Evolutionary conservation across 2,113 vertebrate species (phyloP).

Genomic region (Ptilorrhoa leucosticta): DNA sequence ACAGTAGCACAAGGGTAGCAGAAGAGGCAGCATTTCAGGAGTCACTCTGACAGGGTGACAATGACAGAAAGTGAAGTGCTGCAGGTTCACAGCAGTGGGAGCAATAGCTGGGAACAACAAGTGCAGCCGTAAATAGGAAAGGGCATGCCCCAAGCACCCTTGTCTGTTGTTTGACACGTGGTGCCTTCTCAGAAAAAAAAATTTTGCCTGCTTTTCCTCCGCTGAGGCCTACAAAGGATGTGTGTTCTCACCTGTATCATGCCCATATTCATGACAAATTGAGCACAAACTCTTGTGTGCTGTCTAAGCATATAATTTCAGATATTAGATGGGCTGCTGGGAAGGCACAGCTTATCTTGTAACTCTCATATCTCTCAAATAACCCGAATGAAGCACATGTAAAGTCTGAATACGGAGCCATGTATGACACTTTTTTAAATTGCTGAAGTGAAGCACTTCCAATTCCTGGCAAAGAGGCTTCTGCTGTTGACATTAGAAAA

Average conservation of each 20-base stretch:
- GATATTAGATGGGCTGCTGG: slow-evolving; percentile 36
- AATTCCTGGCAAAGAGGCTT: slow-evolving; percentile 54
- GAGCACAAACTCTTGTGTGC: not conserved
- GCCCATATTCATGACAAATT: not conserved
- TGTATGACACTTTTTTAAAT: slow-evolving; percentile 38
- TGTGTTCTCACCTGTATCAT: not conserved
- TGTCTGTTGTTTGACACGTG: accelerated
- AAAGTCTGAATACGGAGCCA: slow-evolving; percentile 36
- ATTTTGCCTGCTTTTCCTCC: not conserved
- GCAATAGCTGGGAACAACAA: not conserved
- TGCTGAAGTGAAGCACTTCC: slow-evolving; percentile 60
- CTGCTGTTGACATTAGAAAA: slow-evolving; percentile 64
- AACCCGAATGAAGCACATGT: not conserved
- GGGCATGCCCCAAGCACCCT: no score
- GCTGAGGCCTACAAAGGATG: not conserved
- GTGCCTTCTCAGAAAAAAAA: not conserved
- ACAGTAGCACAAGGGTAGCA: not conserved
- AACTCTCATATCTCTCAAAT: not conserved
- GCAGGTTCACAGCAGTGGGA: not conserved
- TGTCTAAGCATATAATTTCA: slow-evolving; percentile 11
- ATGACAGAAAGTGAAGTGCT: not conserved
- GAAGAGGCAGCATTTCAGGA: not conserved
- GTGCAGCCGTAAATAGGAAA: not conserved
- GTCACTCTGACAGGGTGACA: not conserved
- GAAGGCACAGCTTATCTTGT: slow-evolving; percentile 6